Evolutionary conservation across 2,113 vertebrate species (phyloP).

Genomic region (Rousettus leschenaultii): DNA sequence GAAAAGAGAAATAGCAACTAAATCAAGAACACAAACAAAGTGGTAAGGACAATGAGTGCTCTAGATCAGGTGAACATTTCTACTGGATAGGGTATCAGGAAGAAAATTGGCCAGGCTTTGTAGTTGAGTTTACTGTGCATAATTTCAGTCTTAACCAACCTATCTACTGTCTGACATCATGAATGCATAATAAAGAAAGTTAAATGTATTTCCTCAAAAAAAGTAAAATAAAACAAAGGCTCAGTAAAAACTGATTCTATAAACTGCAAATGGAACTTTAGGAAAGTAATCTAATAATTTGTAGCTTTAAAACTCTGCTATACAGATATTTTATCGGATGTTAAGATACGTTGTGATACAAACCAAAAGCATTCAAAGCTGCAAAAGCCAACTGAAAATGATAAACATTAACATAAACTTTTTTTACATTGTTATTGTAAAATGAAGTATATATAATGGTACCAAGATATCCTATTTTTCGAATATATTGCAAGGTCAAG

Average conservation of each 20-base stretch:
- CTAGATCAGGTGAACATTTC: not conserved
- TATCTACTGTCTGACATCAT: not conserved
- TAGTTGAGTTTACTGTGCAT: not conserved
- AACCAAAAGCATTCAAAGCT: not conserved
- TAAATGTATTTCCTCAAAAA: not conserved
- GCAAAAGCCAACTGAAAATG: not conserved
- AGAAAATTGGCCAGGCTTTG: not conserved
- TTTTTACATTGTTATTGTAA: not conserved
- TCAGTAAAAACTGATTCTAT: not conserved
- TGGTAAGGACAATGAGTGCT: not conserved
- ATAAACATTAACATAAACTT: not conserved
- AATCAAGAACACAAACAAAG: not conserved
- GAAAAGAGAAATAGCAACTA: not conserved
- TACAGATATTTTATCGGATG: not conserved
- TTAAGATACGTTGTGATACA: not conserved
- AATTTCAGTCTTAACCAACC: not conserved
- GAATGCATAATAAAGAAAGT: not conserved
- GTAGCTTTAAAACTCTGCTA: not conserved
- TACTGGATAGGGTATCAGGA: not conserved
- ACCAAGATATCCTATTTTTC: not conserved
- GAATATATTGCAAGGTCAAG: not conserved
- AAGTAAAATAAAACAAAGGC: not conserved
- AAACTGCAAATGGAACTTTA: not conserved
- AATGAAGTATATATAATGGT: not conserved
- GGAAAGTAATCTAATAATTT: not conserved